phyloP scores from a whole-genome alignment of 1,140 invertebrate genomes.

The Drosophila azteca region DNA sequence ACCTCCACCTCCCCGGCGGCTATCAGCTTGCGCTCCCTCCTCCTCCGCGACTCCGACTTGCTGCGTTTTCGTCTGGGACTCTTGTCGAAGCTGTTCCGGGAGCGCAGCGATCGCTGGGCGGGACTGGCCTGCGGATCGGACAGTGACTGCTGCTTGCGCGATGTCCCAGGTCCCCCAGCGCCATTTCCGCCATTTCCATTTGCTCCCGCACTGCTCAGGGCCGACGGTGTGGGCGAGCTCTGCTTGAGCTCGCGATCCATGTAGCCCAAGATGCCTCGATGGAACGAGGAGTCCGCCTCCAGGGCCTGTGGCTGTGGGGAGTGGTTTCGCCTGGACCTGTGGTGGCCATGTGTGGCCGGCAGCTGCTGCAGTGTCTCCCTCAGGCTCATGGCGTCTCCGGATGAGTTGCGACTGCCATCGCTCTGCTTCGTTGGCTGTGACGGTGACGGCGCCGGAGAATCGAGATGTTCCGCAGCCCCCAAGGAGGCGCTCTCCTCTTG shows the following conservation, averaged over 20 bases:
- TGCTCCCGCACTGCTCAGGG: constrained; percentile 43
- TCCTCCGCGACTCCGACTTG: constrained; percentile 80
- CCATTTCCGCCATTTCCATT: constrained; percentile 23
- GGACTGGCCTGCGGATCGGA: constrained; percentile 83
- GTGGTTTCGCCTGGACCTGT: constrained; percentile 60
- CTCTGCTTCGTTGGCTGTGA: constrained; percentile 63
- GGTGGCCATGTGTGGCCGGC: constrained; percentile 72
- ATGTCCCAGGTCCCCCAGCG: constrained; percentile 38
- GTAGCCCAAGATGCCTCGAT: constrained; percentile 79
- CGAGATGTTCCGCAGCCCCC: constrained; percentile 49
- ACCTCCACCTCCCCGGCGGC: constrained; percentile 83
- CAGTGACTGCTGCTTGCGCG: constrained; percentile 75
- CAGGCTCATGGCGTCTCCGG: constrained; percentile 77
- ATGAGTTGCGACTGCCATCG: constrained; percentile 78
- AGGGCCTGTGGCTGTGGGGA: constrained; percentile 67
- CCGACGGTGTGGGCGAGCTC: constrained; percentile 74
- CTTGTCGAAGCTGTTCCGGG: constrained; percentile 79
- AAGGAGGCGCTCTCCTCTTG: constrained; percentile 54
- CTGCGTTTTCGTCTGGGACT: constrained; percentile 83
- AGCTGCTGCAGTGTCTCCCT: constrained; percentile 76
- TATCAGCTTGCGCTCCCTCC: constrained; percentile 79
- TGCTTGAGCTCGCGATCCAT: constrained; percentile 82
- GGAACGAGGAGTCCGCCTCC: constrained; percentile 71
- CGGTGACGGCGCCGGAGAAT: constrained; percentile 12
- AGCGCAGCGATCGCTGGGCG: constrained; percentile 79